Conservation (phyloP, 2,113 vertebrate genomes). For the Bagarius yarrelli region DNA sequence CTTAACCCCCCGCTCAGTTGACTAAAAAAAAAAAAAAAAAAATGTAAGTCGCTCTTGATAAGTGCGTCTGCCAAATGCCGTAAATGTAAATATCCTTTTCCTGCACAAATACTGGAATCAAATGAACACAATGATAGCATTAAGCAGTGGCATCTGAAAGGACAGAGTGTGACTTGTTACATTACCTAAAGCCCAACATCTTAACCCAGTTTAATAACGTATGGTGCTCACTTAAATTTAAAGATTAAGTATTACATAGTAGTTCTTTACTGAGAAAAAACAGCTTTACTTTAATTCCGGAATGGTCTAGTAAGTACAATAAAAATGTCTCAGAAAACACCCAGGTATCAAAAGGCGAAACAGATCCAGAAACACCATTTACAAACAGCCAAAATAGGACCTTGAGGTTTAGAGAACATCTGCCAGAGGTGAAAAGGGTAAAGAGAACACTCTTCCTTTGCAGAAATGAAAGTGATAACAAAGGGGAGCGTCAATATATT, state of each 20-base stretch:
- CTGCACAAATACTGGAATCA: background rate
- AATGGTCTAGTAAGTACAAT: no score
- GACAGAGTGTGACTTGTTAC: background rate
- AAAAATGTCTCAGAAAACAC: no score
- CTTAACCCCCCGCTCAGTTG: no score
- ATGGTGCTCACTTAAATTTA: no score
- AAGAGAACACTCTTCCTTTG: constrained; percentile 24
- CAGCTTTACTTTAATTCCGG: no score
- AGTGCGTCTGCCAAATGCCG: no score
- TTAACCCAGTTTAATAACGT: no score
- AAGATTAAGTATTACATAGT: no score
- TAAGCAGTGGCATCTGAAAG: background rate
- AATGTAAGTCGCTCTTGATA: no score
- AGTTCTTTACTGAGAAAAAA: no score
- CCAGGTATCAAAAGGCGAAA: background rate
- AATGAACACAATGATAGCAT: background rate
- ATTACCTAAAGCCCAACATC: background rate
- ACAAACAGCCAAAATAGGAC: background rate
- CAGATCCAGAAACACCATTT: background rate
- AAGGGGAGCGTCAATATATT: background rate
- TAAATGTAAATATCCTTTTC: background rate
- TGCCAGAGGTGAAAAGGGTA: constrained; percentile 23
- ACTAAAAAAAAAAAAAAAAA: no score
- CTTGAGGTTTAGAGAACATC: background rate
- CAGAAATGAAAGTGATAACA: constrained; percentile 4